A percentile compares a stretch with the other conserved stretches of the same genome.
Conservation (phyloP, 2,888 invertebrate species). For the Phaedon cochleariae region DNA sequence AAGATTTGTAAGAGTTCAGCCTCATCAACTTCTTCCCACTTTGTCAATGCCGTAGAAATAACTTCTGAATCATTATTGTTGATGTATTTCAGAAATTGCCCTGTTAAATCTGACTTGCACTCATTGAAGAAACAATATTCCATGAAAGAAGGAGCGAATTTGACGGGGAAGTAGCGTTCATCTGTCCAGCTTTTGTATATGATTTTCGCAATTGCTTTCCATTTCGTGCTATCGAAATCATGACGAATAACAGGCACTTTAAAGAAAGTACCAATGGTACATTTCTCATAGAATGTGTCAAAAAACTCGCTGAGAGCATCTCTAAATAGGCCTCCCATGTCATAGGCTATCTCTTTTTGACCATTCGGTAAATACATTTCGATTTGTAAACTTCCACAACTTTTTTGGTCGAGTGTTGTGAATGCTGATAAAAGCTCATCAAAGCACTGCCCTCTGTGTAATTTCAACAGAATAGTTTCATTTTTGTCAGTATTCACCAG, state of each 20-base stretch:
- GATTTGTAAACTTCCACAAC: too few species aligned
- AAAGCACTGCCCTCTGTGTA: too few species aligned
- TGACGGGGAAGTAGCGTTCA: slow-evolving; percentile 6
- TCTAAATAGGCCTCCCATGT: too few species aligned
- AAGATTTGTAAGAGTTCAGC: background rate
- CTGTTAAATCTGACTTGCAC: background rate
- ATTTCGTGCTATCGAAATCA: background rate
- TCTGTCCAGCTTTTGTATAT: slow-evolving; percentile 1
- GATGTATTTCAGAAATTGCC: background rate
- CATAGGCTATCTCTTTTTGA: too few species aligned
- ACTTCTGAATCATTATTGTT: background rate
- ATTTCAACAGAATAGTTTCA: too few species aligned
- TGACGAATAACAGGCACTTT: slow-evolving; percentile 8
- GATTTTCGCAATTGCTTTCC: slow-evolving; percentile 8
- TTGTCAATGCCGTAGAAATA: background rate
- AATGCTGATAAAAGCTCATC: too few species aligned
- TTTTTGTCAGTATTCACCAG: too few species aligned
- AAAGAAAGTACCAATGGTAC: background rate
- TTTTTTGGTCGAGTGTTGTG: too few species aligned
- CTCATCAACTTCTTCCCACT: background rate
- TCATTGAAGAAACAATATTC: slow-evolving; percentile 3
- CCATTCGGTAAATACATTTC: too few species aligned
- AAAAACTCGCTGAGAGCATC: too few species aligned
- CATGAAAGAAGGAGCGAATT: slow-evolving; percentile 6
- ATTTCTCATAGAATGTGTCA: too few species aligned